Base-by-base conservation (phyloP, 1,140 invertebrate genomes). In the Rhysida immarginata region DNA sequence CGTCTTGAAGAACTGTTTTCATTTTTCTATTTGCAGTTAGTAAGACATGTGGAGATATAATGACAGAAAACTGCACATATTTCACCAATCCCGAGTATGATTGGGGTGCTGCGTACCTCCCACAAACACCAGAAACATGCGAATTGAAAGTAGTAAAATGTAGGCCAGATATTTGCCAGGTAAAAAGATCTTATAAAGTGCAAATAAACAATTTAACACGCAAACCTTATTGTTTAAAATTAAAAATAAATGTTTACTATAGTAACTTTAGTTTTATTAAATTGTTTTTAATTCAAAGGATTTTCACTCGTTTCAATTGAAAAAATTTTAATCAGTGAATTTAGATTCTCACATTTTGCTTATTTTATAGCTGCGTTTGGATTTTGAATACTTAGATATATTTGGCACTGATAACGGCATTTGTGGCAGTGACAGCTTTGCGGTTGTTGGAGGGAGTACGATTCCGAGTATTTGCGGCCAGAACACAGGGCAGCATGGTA, bases 81-180 rank as follows among this genome's bases (percentile, higher is more conserved):
- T 84, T 90, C 65, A 78, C 81, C 41, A 91, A 83, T 59, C 85
- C 86, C 0, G 77, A 79, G 46, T 90, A 88, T 69, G 64, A 80
- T 63, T 69, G 71, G 0, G 82, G 80, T 0, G 80, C 80, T 8
- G 75, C 78, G 35, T 51, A 51, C 26, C 5, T 25, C 3, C 49
- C 49, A 26, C 24, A 51, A 11, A 21, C 23, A 8, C 49, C 24
- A 27, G 49, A 51, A 27, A 68, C 80, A 1, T 89, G 86, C 62
- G 74, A 75, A 1, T 78, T 86, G 57, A 78, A 78, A 11, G 75
- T 88, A 0, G 74, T 78, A 56, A 78, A 79, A 43, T 81, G 80
- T 62, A 81, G 80, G 65, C 66, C 69, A 0, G 76, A 79, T 26
- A 78, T 87, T 58, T 87, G 85, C 62, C 85, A 88, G 77, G 68